phyloP scores from a whole-genome alignment of 1,140 invertebrate species.

The Argopecten irradians region DNA sequence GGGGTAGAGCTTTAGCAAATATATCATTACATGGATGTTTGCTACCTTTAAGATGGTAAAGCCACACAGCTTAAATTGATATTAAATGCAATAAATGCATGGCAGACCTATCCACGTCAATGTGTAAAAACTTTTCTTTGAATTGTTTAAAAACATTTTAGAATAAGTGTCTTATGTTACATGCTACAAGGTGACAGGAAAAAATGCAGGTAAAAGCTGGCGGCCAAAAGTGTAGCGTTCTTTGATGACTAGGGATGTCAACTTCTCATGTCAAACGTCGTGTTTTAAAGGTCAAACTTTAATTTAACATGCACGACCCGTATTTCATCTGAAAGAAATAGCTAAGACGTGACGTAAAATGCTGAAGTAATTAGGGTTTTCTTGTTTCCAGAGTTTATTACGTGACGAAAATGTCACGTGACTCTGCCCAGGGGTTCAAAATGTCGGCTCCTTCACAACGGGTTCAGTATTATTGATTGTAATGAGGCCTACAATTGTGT shows the following conservation, averaged over 20 bases:
- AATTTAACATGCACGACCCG: neutral
- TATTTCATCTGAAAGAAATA: neutral
- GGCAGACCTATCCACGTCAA: too few species aligned
- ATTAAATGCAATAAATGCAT: too few species aligned
- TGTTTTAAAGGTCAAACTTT: neutral
- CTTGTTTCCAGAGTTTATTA: constrained; percentile 8
- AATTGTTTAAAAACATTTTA: too few species aligned
- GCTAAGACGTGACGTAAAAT: neutral
- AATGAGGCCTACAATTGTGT: neutral
- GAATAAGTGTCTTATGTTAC: neutral
- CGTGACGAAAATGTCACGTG: constrained; percentile 20
- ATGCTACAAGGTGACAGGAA: neutral
- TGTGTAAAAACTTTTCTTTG: too few species aligned
- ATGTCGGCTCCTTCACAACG: neutral
- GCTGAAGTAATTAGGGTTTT: neutral
- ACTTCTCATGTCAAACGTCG: neutral
- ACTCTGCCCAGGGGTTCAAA: neutral
- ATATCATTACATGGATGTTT: too few species aligned
- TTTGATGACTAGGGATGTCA: neutral
- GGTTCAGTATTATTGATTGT: neutral
- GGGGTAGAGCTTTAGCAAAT: too few species aligned
- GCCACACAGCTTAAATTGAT: too few species aligned
- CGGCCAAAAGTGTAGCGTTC: neutral
- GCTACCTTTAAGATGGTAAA: too few species aligned
- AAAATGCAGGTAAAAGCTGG: neutral